Conservation (phyloP, 2,888 invertebrate species). For the Idaea straminata region DNA sequence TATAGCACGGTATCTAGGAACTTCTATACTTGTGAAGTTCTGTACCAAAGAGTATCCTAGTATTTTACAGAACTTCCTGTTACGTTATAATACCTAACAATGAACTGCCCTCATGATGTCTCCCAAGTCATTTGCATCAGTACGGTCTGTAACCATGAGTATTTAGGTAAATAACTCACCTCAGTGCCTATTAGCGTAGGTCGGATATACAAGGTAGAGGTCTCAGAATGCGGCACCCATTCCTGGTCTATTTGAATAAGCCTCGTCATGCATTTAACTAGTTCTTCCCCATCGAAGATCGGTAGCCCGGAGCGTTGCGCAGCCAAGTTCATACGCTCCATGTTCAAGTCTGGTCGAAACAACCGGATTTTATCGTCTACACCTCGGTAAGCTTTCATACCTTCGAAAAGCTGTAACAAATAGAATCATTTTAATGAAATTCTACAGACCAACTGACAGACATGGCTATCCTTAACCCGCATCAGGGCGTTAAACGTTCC, state of each 20-base stretch:
- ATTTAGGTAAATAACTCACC: slow-evolving; percentile 80
- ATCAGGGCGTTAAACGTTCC: too few species aligned
- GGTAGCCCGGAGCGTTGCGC: slow-evolving; percentile 93
- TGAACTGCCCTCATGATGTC: too few species aligned
- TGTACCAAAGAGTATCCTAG: too few species aligned
- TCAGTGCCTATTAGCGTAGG: slow-evolving; percentile 98
- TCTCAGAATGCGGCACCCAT: slow-evolving; percentile 97
- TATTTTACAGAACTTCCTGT: too few species aligned
- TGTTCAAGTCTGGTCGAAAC: slow-evolving; percentile 97
- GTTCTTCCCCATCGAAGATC: slow-evolving; percentile 91
- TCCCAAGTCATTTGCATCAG: too few species aligned
- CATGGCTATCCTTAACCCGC: too few species aligned
- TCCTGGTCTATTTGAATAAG: slow-evolving; percentile 95
- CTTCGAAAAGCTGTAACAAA: slow-evolving; percentile 93
- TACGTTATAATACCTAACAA: too few species aligned
- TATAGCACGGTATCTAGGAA: too few species aligned
- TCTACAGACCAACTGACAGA: too few species aligned
- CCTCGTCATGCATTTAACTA: slow-evolving; percentile 90
- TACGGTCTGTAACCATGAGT: too few species aligned
- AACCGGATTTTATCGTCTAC: slow-evolving; percentile 94
- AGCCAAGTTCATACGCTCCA: slow-evolving; percentile 94
- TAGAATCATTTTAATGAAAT: neutral
- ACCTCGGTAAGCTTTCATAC: slow-evolving; percentile 98
- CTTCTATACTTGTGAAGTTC: too few species aligned
- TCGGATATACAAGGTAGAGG: slow-evolving; percentile 95